Percentiles rank a stretch among this genome's conserved stretches.
Conservation (phyloP, 2,888 invertebrate genomes). For the Diachrysia chrysitis region DNA sequence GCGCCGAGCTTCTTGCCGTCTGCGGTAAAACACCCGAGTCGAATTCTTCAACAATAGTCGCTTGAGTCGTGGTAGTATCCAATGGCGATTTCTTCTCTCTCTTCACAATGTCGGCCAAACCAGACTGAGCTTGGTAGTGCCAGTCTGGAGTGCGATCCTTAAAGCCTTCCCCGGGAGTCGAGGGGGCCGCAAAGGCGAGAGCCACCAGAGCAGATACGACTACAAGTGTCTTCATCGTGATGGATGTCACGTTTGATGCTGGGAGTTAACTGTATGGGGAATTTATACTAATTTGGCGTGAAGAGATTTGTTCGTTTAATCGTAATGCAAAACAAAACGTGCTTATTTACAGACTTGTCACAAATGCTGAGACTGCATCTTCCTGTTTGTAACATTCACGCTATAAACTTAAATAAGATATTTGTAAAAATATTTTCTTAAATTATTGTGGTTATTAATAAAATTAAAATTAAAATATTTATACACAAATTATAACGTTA, state of each 20-base stretch:
- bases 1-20: slow-evolving; percentile 64
- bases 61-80: slow-evolving; percentile 40
- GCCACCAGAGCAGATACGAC: slow-evolving; percentile 76
- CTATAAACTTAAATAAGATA: slow-evolving; percentile 27
- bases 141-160: slow-evolving; percentile 42
- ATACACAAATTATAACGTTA: not conserved
- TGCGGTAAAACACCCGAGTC: slow-evolving; percentile 49
- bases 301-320: slow-evolving; percentile 51
- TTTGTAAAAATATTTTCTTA: not conserved
- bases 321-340: slow-evolving; percentile 72
- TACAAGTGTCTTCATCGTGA: slow-evolving; percentile 82
- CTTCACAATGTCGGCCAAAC: slow-evolving; percentile 55
- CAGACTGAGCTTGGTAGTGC: slow-evolving; percentile 25
- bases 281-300: slow-evolving; percentile 77
- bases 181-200: slow-evolving; percentile 75
- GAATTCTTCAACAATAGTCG: slow-evolving; percentile 27
- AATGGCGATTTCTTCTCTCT: slow-evolving; percentile 73
- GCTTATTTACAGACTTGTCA: slow-evolving; percentile 58
- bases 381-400: slow-evolving; percentile 56
- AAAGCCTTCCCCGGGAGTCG: slow-evolving; percentile 63
- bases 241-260: slow-evolving; percentile 72
- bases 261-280: slow-evolving; percentile 50
- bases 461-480: not conserved
- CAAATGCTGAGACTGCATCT: slow-evolving; percentile 70
- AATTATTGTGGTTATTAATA: not conserved